Base-by-base conservation (phyloP, 2,797 vertebrate species). In the Schizothorax lantsangensis region DNA sequence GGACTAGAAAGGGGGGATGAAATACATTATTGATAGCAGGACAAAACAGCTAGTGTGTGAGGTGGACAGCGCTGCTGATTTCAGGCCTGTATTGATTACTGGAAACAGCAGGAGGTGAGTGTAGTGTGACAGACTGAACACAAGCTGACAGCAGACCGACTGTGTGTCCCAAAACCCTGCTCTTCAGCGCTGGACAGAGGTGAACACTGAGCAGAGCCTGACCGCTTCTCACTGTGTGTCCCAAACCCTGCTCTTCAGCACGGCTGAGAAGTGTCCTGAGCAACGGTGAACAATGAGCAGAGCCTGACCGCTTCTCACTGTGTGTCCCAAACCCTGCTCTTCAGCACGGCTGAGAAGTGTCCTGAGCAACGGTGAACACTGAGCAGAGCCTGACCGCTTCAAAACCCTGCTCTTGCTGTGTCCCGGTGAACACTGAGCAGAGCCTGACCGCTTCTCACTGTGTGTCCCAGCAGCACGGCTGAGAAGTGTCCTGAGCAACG, bases 31-130 rank as follows among this genome's bases (percentile, higher is more conserved):
- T 99, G 96, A 99, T 97, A 96, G 96, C 91, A 95, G 96, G 97
- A 99, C 98, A 98, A 98, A 99, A 98, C 95, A 98, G 97, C 95
- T 97, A 96, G 96, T 95, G 96, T 96, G 96, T 94, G 95, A 96
- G 95, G 95, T 94, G 95, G 96, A 96, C 95, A 96, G 96, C 95
- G 93, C 96, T 96, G 98, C 97, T 97, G 97, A 98, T 97, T 97
- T 96, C 96, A 96, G 96, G 92, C 96, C 96, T 95, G 94, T 99
- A 98, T 99, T 97, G 97, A 99, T 99, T 98, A 98, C 98, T 96
- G 95, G 96, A 95, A 97, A 97, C 97, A 97, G 95, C 97, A 97
- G 96, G 96, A 97, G 96, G 96, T 95, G 96, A 97, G 97, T 97
- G 97, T 96, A 96, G 93, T 95, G 96, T 97, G 92, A 94, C 95